Percentiles rank a stretch among this genome's conserved stretches.
Conservation (phyloP, 2,797 vertebrate genomes). For the Pseudochaenichthys georgianus region DNA sequence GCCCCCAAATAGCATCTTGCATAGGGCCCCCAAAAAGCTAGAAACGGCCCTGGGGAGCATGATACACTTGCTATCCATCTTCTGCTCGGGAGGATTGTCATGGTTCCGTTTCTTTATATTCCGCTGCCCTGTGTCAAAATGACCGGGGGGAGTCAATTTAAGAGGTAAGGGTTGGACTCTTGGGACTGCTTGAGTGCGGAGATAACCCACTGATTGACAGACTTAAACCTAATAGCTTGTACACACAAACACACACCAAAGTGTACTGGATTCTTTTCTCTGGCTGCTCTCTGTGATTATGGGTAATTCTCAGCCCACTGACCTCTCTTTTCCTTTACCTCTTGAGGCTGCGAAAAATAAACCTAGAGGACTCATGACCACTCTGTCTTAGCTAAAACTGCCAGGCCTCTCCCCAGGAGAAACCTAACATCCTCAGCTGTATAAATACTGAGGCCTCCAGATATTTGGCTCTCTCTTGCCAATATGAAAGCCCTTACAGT, state of each 20-base stretch:
- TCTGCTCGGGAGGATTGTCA: slow-evolving; percentile 13
- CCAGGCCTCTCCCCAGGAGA: slow-evolving; percentile 45
- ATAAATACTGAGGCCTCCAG: slow-evolving; percentile 45
- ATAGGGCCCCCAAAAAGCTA: too few relatives aligned
- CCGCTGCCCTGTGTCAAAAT: slow-evolving; percentile 28
- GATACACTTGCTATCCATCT: slow-evolving; percentile 8
- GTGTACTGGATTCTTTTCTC: slow-evolving; percentile 6
- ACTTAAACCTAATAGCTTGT: slow-evolving; percentile 26
- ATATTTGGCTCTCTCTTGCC: slow-evolving; percentile 48
- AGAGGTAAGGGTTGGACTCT: slow-evolving; percentile 58
- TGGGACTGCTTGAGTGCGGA: slow-evolving; percentile 56
- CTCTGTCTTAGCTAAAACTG: slow-evolving; percentile 59
- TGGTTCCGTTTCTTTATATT: slow-evolving; percentile 37
- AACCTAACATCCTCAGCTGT: slow-evolving; percentile 40
- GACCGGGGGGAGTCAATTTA: slow-evolving; percentile 69
- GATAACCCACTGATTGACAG: slow-evolving; percentile 69
- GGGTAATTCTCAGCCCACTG: slow-evolving; percentile 46
- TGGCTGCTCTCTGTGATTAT: slow-evolving; percentile 26
- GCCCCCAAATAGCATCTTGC: too few relatives aligned
- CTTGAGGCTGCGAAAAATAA: slow-evolving; percentile 65
- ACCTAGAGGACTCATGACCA: slow-evolving; percentile 42
- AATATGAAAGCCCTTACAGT: slow-evolving; percentile 35
- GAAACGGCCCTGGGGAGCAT: neutral
- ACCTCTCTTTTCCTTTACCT: slow-evolving; percentile 36
- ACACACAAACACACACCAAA: slow-evolving; percentile 7